These are phyloP conservation scores for Gymnoscopelus microlampas DNA, from an alignment of 2,797 vertebrate genomes.

Conservation along the genomic window DNA sequence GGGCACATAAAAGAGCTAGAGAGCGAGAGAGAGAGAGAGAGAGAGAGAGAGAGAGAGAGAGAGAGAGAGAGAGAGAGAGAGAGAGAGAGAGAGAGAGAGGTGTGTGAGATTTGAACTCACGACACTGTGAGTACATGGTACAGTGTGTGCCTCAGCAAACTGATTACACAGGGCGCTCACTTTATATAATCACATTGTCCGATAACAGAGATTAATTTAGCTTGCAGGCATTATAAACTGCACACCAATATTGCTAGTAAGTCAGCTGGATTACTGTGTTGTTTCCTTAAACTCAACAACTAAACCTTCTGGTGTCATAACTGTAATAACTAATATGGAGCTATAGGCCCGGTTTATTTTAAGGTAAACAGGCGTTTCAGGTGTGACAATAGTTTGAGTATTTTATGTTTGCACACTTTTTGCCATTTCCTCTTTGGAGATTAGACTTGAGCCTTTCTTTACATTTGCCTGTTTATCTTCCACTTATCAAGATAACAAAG, in stretches of 20 bases:
- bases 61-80: background rate
- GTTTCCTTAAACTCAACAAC: too few relatives aligned
- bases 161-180: too few relatives aligned
- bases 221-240: too few relatives aligned
- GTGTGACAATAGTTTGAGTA: slow-evolving; percentile 20
- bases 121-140: background rate
- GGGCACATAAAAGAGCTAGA: too few relatives aligned
- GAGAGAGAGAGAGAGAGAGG: background rate
- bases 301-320: too few relatives aligned
- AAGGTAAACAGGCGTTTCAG: slow-evolving; percentile 27
- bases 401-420: slow-evolving; percentile 46
- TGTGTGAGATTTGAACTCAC: background rate
- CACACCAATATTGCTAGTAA: too few relatives aligned
- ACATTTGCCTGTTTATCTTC: slow-evolving; percentile 34
- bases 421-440: slow-evolving; percentile 43
- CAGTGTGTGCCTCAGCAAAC: too few relatives aligned
- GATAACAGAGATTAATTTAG: too few relatives aligned
- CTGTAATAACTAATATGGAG: too few relatives aligned
- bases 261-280: too few relatives aligned
- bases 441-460: slow-evolving; percentile 45
- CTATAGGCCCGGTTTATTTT: slow-evolving; percentile 1
- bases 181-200: too few relatives aligned
- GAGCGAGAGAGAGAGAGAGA: background rate
- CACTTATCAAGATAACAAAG: slow-evolving; percentile 46
- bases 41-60: background rate